Evolutionary conservation across 2,797 vertebrate genomes (phyloP).

Genomic region (Anguilla megastoma): DNA sequence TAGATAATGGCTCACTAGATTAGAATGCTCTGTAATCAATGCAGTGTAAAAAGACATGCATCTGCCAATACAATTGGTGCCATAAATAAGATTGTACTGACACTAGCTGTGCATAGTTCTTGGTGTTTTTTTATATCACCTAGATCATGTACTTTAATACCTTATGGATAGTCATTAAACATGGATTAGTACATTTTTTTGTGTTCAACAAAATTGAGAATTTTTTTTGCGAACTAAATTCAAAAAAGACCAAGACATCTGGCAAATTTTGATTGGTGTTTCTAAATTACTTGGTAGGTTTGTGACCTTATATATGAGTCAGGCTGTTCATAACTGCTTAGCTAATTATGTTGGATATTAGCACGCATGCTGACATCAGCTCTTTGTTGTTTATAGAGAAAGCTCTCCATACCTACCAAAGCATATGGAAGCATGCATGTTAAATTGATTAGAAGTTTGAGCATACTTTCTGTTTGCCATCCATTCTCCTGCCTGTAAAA

Average conservation of each 20-base stretch:
- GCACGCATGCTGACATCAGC: neutral
- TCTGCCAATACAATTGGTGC: neutral
- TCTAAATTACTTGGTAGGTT: neutral
- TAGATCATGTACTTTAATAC: neutral
- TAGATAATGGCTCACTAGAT: slow-evolving; percentile 2
- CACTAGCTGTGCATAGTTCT: neutral
- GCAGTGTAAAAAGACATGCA: neutral
- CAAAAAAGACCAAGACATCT: neutral
- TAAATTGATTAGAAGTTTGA: slow-evolving; percentile 4
- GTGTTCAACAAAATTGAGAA: neutral
- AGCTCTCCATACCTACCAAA: neutral
- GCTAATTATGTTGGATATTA: slow-evolving; percentile 15
- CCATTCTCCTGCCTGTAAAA: neutral
- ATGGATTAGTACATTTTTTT: neutral
- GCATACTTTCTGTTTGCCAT: slow-evolving; percentile 6
- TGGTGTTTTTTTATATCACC: neutral
- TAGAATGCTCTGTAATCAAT: neutral
- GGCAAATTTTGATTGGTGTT: neutral
- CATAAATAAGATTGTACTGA: neutral
- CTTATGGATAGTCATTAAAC: neutral
- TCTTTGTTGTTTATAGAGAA: neutral
- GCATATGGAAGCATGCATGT: neutral
- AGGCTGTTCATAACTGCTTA: neutral
- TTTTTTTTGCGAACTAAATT: neutral
- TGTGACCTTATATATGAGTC: neutral